Evolutionary conservation across 2,797 vertebrate species (phyloP).

Genomic region (Cossypha caffra): DNA sequence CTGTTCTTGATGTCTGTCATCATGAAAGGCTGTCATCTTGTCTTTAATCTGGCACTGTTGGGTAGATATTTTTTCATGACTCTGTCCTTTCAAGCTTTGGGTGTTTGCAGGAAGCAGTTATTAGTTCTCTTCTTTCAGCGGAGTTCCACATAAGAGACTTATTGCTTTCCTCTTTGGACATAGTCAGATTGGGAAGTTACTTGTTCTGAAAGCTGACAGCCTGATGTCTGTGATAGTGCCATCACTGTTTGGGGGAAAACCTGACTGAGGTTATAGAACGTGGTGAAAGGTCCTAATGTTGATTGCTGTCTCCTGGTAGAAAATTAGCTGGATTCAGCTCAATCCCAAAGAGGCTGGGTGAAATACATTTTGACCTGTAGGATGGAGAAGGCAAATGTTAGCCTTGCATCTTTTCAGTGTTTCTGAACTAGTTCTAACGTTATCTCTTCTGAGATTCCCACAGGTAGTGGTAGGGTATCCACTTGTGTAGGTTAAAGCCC

Average conservation of each 20-base stretch:
- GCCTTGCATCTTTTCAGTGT: not conserved
- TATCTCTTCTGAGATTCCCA: not conserved
- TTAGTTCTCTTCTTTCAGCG: not conserved
- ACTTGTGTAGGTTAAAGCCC: not conserved
- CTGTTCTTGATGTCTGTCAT: constrained; percentile 3
- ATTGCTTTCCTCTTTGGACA: not conserved
- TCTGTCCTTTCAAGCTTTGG: constrained; percentile 20
- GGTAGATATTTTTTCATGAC: not conserved
- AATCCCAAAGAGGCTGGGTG: not conserved
- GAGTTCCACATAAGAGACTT: not conserved
- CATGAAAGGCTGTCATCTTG: constrained; percentile 13
- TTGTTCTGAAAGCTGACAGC: not conserved
- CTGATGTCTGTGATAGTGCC: not conserved
- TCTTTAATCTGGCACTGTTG: not conserved
- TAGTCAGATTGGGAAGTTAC: not conserved
- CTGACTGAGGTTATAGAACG: not conserved
- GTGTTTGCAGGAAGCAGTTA: constrained; percentile 16
- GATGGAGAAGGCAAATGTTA: not conserved
- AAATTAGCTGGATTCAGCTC: not conserved
- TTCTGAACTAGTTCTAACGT: not conserved
- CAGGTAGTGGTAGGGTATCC: not conserved
- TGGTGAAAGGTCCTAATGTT: not conserved
- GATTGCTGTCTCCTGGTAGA: not conserved
- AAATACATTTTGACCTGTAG: not conserved
- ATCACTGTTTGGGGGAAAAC: not conserved